Evolutionary conservation across 2,797 vertebrate species (phyloP).

Genomic region (Rhinophrynus dorsalis): DNA sequence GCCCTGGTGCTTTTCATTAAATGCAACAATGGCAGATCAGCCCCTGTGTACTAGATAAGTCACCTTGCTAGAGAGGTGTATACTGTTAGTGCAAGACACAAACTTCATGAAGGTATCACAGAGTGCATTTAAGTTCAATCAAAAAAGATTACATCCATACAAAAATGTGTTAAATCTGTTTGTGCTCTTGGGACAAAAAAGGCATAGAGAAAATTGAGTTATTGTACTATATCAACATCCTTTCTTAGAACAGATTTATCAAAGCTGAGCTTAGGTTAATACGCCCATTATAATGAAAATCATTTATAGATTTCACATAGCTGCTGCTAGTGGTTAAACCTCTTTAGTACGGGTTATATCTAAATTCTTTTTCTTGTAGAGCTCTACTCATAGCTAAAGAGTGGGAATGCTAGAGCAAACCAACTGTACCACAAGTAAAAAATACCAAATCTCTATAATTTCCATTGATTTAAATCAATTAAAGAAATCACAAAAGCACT

Average conservation of each 20-base stretch:
- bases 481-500: no score
- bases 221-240: not conserved
- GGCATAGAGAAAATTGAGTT: not conserved
- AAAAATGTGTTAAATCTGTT: constrained; percentile 6
- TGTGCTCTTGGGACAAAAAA: not conserved
- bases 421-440: no score
- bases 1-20: no score
- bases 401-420: no score
- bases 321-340: constrained; percentile 9
- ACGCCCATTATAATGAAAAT: not conserved
- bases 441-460: no score
- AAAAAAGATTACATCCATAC: not conserved
- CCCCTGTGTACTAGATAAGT: no score
- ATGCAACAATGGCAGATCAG: no score
- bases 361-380: no score
- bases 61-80: no score
- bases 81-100: not conserved
- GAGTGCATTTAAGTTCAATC: not conserved
- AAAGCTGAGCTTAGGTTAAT: constrained; percentile 3
- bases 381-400: no score
- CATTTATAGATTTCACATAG: constrained; percentile 6
- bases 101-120: not conserved
- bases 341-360: no score
- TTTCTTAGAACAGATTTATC: not conserved
- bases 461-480: no score